Base-by-base conservation (phyloP, 1,140 invertebrate genomes). In the Anagrus nilaparvatae region DNA sequence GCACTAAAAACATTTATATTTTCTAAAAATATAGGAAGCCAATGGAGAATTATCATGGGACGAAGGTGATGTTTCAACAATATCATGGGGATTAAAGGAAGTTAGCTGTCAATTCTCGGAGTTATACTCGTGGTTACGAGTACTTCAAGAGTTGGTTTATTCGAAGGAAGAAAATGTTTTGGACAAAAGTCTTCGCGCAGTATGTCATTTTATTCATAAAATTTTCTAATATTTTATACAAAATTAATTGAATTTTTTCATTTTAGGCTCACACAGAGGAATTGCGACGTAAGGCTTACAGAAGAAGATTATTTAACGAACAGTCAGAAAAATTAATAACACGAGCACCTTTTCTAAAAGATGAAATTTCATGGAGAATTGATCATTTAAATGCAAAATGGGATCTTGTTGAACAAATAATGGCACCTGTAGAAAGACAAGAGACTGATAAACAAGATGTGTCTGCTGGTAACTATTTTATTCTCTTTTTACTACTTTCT, bases 51-150 rank as follows among this genome's bases (percentile, higher is more conserved):
- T 87, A 52, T 70, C 72, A 44, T 73, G 73, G 60, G 74, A 81
- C 54, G 75, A 75, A 50, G 72, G 72, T 47, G 72, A 73, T 46
- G 70, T 65, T 24, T 63, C 63, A 28, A 65, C 63, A 19, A 56
- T 65, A 31, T 69, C 72, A 21, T 87, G 81, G 78, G 83, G 79
- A 29, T 76, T 86, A 46, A 78, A 74, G 42, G 81, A 87, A 66
- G 79, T 87, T 48, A 76, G 83, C 46, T 71, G 78, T 36, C 83
- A 88, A 67, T 88, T 85, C 65, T 78, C 76, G 29, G 81, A 87
- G 60, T 73, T 88, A 35, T 83, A 82, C 65, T 78, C 81, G 52
- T 87, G 84, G 83, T 70, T 88, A 40, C 78, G 77, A 53, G 76
- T 81, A 58, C 77, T 87, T 50, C 81, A 86, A 56, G 77, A 82